Base-by-base conservation (phyloP, 2,113 vertebrate species). In the Pollimyrus isidori region DNA sequence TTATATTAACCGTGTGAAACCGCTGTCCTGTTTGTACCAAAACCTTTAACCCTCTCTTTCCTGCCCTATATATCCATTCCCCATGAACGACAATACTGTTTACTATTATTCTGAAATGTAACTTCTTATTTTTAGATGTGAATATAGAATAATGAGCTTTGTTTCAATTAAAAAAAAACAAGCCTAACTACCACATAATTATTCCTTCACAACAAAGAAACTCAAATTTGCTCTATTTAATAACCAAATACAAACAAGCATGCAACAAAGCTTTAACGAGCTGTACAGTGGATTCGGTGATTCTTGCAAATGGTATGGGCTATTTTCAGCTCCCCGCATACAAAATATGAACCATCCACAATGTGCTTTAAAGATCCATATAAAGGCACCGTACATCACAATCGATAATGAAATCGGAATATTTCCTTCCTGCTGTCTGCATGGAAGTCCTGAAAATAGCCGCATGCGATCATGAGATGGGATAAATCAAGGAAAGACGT, bases 401-500 rank as follows among this genome's bases (percentile, higher is more conserved):
- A 87, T 87, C 87, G 56, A 69, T 69, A 48, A 48, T 49, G 87
- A 73, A 88, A 73, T 48, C 15, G 4, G 58, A 73, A 69, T 50
- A 88, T 88, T 88, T 69, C 62, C 87, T 73, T 69, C 62, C 62
- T 49, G 42, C 5, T 58, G 11, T 88, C 62, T 73, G 46, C 62
- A 73, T 73, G 42, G 62, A 49, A 48, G 89, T 65, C 83, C 46
- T 91, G 3, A 1, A 89, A 89, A 69, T 88, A 88, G 76, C 88
- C 90, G 21, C 88, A 73, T 19, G 89, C 46, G 53, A 62, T 85
- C 3, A 26, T 86, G 42, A 62, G 17, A 85, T 2, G 26, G 26
- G 90, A 92, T 35, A 42, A 89, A 88, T n/a, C 73, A 88, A 89
- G 46, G 87, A 42, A 89, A 46, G 21, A 48, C 21, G 19, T 76